Conservation (phyloP, 23 tunicate species). For the Halocynthia aurantium region DNA sequence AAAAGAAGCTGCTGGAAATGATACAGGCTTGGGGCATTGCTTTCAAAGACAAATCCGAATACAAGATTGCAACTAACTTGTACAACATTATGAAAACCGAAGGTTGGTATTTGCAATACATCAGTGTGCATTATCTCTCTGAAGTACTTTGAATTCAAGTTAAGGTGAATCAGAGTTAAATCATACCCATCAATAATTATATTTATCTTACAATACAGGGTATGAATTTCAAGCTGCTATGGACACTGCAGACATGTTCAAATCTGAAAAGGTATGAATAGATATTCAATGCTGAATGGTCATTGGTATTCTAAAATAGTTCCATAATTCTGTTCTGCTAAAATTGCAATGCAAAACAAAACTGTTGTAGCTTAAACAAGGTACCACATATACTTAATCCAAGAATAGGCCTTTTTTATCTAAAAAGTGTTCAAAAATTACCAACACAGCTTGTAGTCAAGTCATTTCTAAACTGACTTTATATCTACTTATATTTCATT, state of each 20-base stretch:
- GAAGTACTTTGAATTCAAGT: too few species aligned
- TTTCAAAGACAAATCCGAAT: constrained; percentile 69
- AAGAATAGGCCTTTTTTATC: background rate
- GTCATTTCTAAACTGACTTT: background rate
- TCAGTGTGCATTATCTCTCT: background rate
- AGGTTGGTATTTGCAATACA: constrained; percentile 25
- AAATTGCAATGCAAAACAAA: too few species aligned
- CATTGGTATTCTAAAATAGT: background rate
- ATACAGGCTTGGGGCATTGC: constrained; percentile 94
- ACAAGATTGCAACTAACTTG: constrained; percentile 73
- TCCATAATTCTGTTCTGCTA: background rate
- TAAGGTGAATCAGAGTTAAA: too few species aligned
- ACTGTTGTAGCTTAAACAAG: too few species aligned
- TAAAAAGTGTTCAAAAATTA: background rate
- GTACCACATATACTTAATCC: too few species aligned
- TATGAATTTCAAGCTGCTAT: constrained; percentile 78
- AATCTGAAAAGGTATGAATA: constrained; percentile 50
- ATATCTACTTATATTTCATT: background rate
- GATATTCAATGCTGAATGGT: too few species aligned
- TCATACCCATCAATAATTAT: background rate
- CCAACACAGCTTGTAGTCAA: too few species aligned
- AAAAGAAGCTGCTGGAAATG: constrained; percentile 87
- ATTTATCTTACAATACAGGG: constrained; percentile 26
- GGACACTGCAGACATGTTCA: constrained; percentile 70
- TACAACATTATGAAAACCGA: constrained; percentile 96